phyloP scores from a whole-genome alignment of 2,888 invertebrate species.

The Diplolepis rosae region DNA sequence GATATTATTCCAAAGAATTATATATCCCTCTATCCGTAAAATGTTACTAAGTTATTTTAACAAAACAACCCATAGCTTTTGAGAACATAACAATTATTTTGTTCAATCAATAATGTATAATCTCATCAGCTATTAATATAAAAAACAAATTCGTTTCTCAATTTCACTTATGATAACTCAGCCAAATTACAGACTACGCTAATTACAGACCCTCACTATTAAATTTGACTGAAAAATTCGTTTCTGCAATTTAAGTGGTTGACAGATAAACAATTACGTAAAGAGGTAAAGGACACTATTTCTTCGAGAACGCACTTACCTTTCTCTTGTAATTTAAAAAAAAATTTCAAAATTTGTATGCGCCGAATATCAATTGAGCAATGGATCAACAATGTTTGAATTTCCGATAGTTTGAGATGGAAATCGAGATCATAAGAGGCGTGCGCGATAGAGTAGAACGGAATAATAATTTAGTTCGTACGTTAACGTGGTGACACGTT shows the following conservation, averaged over 20 bases:
- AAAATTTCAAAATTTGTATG: background rate
- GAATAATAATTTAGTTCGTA: background rate
- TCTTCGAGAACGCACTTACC: background rate
- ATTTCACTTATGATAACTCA: background rate
- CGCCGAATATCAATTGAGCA: background rate
- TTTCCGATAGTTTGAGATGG: conserved; percentile 1
- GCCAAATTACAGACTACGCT: background rate
- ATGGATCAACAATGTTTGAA: background rate
- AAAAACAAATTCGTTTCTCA: background rate
- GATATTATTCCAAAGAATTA: no score
- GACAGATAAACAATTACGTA: background rate
- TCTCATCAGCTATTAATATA: no score
- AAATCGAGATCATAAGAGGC: background rate
- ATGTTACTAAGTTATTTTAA: no score
- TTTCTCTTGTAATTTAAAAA: background rate
- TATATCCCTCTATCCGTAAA: no score
- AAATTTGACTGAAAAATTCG: background rate
- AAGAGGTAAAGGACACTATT: background rate
- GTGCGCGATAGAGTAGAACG: background rate
- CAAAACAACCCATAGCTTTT: no score
- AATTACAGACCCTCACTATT: background rate
- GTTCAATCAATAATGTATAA: no score
- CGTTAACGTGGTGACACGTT: conserved; percentile 46
- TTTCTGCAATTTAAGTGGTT: no score
- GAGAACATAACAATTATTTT: no score